These are phyloP conservation scores for Petromus typicus DNA, from an alignment of 2,113 vertebrate species.

Conservation along the genomic window DNA sequence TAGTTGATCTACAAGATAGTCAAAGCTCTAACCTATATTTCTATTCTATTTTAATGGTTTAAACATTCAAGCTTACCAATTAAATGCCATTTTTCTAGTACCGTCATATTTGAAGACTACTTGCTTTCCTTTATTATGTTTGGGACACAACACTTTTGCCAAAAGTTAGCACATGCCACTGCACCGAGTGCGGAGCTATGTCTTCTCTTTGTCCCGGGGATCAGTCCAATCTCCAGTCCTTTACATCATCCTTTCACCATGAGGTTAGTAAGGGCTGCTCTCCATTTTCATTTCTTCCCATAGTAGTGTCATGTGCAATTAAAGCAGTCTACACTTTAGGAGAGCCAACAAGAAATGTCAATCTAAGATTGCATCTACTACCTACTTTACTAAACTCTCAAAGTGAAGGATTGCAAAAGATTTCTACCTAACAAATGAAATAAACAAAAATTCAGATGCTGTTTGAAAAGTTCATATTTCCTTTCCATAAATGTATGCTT, in stretches of 20 bases:
- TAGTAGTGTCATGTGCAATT: rapidly evolving
- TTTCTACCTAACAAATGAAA: not conserved
- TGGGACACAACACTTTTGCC: not conserved
- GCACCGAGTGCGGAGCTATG: not conserved
- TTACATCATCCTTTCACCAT: not conserved
- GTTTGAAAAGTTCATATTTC: not conserved
- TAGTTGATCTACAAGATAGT: not conserved
- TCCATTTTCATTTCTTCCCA: not conserved
- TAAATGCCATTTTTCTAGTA: not conserved
- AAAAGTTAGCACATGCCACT: not conserved
- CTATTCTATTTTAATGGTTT: not conserved
- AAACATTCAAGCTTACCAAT: not conserved
- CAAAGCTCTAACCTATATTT: not conserved
- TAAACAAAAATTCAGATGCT: not conserved
- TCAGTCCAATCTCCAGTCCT: not conserved
- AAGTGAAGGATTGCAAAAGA: not conserved
- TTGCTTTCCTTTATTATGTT: not conserved
- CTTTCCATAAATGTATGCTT: not conserved
- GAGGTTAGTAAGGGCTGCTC: not conserved
- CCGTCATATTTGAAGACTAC: not conserved
- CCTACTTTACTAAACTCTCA: not conserved
- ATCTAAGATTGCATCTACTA: not conserved
- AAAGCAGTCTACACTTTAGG: not conserved
- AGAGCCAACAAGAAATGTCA: not conserved
- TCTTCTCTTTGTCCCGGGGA: not conserved